Evolutionary conservation across 1,140 invertebrate genomes (phyloP), one percentile per base, ranked within the genome.

Genomic region (Zaprionus capensis): DNA sequence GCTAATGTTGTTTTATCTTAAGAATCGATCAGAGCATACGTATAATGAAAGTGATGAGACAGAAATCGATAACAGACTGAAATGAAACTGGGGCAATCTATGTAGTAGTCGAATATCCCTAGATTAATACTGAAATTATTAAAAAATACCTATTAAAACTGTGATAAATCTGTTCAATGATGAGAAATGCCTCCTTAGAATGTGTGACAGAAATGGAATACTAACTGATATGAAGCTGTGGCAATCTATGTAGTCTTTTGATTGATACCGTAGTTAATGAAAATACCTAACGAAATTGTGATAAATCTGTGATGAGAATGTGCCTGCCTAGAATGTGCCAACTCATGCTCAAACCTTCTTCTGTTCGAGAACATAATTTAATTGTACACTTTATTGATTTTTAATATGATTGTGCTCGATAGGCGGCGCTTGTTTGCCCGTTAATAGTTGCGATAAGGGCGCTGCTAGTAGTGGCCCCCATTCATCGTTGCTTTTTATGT

Each of bases 301-400:
- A 46, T 46, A 4, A 46, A 46, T 20, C 41, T n/a, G 1, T 41
- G 15, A 41, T 41, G 15, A 41, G 38, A 41, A 15, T 22, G 2
- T 7, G n/a, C 6, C n/a, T 9, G 6, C n/a, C 1, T 17, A 17
- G 38, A 15, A 15, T 17, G 41, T n/a, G 6, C 41, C n/a, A 46
- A 2, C n/a, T 17, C n/a, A 38, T 38, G 36, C 36, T 38, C 4
- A 15, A 12, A 38, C 12, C 41, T 24, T 41, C 70, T 63, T 41
- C 70, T 63, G 34, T 56, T 84, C 75, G 63, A 78, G 70, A 74
- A 79, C 72, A 76, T 85, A 77, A 90, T 90, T 90, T 85, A 85
- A 90, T 90, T 90, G 85, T 71, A 80, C 85, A 90, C 72, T 81
- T 90, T 90, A 90, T 90, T 90, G 85, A 90, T 90, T 90, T 90